Evolutionary conservation across 2,888 invertebrate species (phyloP), one percentile per base, ranked within the genome.

Genomic region (Andrena bicolor): DNA sequence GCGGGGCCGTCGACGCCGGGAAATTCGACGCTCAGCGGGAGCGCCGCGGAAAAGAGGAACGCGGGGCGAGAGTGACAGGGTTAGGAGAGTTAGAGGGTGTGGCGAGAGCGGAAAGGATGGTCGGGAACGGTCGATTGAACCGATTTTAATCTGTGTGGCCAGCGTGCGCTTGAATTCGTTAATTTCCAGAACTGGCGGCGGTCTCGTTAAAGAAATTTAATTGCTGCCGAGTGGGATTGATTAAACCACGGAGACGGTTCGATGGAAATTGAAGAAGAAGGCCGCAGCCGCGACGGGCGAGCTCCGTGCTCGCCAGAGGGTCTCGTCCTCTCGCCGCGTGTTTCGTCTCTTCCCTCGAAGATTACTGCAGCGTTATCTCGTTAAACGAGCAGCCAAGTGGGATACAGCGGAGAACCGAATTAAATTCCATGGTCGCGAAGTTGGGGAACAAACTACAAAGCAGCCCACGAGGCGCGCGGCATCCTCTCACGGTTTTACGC

Each of bases 181-280:
- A 70, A 78, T 83, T 88, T 78, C 69, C 77, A 80, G 68, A 74
- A 76, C 51, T 73, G 76, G 23, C 58, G 68, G 32, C 48, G 60
- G 70, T 61, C 84, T 88, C 85, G 83, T 88, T 87, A 85, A 88
- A 80, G 88, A 81, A 84, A 88, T 85, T 88, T 85, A 83, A 88
- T 88, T 84, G 88, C 71, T 30, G 56, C 68, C 86, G 74, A 85
- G 82, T 85, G 78, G 88, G 86, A 88, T 84, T 81, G 88, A 88
- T 88, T 78, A 80, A 87, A 74, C 60, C 79, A 49, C 32, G 8
- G 65, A 71, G 60, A 66, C 70, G 61, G 48, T 76, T 78, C 85
- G 80, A 58, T 69, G 82, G 64, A 64, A 80, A 87, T 86, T 84
- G 87, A 78, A 84, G 82, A 84, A 73, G 41, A 72, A 64, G 65